Base-by-base conservation (phyloP, 2,113 vertebrate genomes). In the Puffinus mauretanicus region DNA sequence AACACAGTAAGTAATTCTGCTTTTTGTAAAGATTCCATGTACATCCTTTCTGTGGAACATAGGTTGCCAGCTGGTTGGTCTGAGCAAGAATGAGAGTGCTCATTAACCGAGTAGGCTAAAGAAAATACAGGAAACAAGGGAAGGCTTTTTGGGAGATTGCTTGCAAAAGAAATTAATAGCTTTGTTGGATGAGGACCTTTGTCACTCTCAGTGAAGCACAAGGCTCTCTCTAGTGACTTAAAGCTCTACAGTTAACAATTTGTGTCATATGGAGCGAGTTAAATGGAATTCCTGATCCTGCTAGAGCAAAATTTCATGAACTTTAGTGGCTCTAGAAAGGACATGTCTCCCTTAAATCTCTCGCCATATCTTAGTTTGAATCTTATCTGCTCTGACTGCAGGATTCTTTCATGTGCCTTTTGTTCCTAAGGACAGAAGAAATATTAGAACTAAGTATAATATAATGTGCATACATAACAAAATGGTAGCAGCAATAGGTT, bases 41-140 rank as follows among this genome's bases (percentile, higher is more conserved):
- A 72, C 54, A 57, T 57, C 57, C 76, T 84, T 90, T 88, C 71
- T 90, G 90, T 94, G 85, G 51, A 90, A 90, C 85, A 46, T 40
- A 40, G 69, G 61, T 93, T 92, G 83, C 92, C 86, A 94, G 61
- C 92, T 95, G 77, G 85, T 88, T 94, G 83, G 65, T 92, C 90
- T 95, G 77, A 71, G 77, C 47, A 84, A 86, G 72, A 93, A 78
- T 76, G 57, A 94, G 77, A 76, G 71, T 92, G 76, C 77, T 96
- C 30, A 72, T 96, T 93, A 91, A 60, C 81, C 62, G 72, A 79
- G 62, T 66, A 93, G 73, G 70, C 88, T 79, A 44, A 87, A 84
- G 67, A 82, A 94, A 94, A 82, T 67, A 55, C 44, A 82, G 80
- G 69, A 93, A 94, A 92, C 69, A 95, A 92, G 67, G 86, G 72